phyloP scores from a whole-genome alignment of 2,113 vertebrate species.

The Paracanthobrama guichenoti region DNA sequence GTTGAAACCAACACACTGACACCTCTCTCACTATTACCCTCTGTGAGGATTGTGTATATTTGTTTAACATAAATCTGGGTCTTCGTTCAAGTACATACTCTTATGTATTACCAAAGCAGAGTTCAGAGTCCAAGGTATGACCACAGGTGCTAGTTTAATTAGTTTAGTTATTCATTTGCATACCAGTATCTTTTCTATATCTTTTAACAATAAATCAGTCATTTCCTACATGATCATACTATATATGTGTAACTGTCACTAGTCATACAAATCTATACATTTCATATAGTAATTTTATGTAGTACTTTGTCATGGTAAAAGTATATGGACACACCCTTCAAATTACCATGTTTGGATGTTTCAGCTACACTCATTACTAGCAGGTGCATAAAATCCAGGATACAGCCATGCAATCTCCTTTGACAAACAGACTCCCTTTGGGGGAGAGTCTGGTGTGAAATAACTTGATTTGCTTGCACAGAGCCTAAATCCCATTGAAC shows the following conservation, averaged over 20 bases:
- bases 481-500: not conserved
- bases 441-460: constrained; percentile 20
- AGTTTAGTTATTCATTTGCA: constrained; percentile 35
- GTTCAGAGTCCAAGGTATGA: constrained; percentile 41
- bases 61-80: constrained; percentile 61
- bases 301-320: constrained; percentile 4
- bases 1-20: constrained; percentile 6
- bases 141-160: constrained; percentile 32
- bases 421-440: constrained; percentile 23
- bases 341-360: constrained; percentile 2
- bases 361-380: constrained; percentile 21
- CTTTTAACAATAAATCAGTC: too few species aligned
- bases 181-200: not conserved
- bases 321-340: not conserved
- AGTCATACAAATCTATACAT: constrained; percentile 44
- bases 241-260: constrained; percentile 19
- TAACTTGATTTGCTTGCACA: constrained; percentile 9
- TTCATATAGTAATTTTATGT: constrained; percentile 32
- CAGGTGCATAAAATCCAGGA: constrained; percentile 13
- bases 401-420: constrained; percentile 15
- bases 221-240: constrained; percentile 31
- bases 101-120: constrained; percentile 30
- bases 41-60: constrained; percentile 42
- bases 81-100: constrained; percentile 45
- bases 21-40: not conserved